Percentiles rank a stretch among this genome's conserved stretches.
phyloP scores from a whole-genome alignment of 2,113 vertebrate genomes.

The Tenebrosternarchus preto region DNA sequence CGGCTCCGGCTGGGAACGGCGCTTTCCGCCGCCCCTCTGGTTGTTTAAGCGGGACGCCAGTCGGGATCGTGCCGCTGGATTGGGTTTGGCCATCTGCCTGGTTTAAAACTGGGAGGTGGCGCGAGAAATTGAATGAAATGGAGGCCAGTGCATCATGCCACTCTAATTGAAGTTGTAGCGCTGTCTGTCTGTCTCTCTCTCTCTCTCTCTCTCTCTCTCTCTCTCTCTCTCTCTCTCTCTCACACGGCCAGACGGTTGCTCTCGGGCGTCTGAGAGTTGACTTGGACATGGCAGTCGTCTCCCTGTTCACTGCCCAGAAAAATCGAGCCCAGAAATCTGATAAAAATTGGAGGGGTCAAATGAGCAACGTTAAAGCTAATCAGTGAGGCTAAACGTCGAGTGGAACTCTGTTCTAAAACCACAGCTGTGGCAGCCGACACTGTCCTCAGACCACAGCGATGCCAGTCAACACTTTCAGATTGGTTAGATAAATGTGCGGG shows the following conservation, averaged over 20 bases:
- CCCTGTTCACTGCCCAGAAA: background rate
- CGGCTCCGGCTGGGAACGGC: background rate
- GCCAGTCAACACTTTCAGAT: constrained; percentile 38
- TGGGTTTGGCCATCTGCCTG: constrained; percentile 59
- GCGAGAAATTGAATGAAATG: constrained; percentile 62
- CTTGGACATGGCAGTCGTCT: background rate
- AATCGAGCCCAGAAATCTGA: constrained; percentile 42
- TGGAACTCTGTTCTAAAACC: constrained; percentile 38
- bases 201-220: constrained; percentile 3
- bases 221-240: background rate
- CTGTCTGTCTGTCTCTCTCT: constrained; percentile 24
- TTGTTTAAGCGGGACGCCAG: constrained; percentile 46
- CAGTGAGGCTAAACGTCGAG: constrained; percentile 38
- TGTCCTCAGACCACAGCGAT: constrained; percentile 47
- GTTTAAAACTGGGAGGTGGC: constrained; percentile 56
- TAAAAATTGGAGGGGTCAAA: constrained; percentile 47
- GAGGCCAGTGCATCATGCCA: constrained; percentile 46
- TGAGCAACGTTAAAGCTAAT: constrained; percentile 58
- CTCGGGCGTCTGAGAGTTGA: background rate
- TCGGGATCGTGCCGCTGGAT: constrained; percentile 48
- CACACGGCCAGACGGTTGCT: constrained; percentile 26
- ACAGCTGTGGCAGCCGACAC: constrained; percentile 42
- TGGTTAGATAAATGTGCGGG: constrained; percentile 35
- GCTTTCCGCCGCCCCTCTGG: constrained; percentile 10
- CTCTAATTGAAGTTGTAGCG: constrained; percentile 45